A percentile compares a stretch with the other conserved stretches of the same genome.
Evolutionary conservation across 2,797 vertebrate genomes (phyloP).

Genomic region (Periophthalmus magnuspinnatus): DNA sequence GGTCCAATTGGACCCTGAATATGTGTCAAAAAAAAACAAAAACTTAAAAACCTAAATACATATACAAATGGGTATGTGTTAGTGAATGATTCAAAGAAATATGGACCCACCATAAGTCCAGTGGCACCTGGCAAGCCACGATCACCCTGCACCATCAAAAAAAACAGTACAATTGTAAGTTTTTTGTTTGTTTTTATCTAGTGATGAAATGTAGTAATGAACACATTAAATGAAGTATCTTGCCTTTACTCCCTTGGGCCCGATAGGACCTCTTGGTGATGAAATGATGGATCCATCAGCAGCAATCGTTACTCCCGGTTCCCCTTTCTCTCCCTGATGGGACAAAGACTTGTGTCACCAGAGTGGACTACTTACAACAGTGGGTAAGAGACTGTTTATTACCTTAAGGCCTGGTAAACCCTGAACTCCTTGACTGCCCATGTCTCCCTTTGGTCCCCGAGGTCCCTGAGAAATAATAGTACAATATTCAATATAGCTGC

Average conservation of each 20-base stretch:
- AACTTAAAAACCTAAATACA: background rate
- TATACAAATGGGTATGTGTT: background rate
- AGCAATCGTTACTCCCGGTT: conserved; percentile 83
- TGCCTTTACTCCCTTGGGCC: conserved; percentile 82
- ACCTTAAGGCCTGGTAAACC: conserved; percentile 86
- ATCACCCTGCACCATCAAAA: conserved; percentile 76
- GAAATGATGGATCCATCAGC: conserved; percentile 81
- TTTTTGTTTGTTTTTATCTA: background rate
- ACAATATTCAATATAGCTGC: background rate
- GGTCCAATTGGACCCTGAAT: conserved; percentile 87
- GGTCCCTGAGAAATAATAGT: conserved; percentile 77
- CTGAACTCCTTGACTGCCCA: conserved; percentile 76
- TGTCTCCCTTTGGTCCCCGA: conserved; percentile 87
- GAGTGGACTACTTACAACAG: background rate
- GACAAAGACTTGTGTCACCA: conserved; percentile 9
- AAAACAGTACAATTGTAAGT: conserved; percentile 9
- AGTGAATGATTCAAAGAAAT: background rate
- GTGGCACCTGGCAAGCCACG: conserved; percentile 76
- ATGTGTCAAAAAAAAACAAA: conserved; percentile 5
- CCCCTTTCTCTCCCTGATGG: conserved; percentile 90
- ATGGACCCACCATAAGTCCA: conserved; percentile 63
- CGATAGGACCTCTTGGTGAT: conserved; percentile 69
- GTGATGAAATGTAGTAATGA: background rate
- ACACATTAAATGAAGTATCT: conserved; percentile 3
- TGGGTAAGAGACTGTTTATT: conserved; percentile 17